phyloP scores from a whole-genome alignment of 2,797 vertebrate species.

The Scolopax bukidnonensis region DNA sequence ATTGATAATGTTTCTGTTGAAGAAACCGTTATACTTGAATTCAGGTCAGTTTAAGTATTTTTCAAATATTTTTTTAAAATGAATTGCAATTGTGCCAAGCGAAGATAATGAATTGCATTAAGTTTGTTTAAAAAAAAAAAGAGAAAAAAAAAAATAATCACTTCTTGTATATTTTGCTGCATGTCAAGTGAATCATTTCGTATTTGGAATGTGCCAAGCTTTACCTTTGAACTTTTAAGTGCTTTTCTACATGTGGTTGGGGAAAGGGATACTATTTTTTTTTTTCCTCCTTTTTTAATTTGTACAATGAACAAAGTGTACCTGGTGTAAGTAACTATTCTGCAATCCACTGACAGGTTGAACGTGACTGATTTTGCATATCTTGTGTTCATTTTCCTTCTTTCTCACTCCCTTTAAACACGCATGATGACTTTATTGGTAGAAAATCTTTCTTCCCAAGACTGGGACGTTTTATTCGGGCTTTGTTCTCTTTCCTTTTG shows the following conservation, averaged over 20 bases:
- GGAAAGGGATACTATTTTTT: constrained; percentile 74
- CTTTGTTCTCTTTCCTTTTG: constrained; percentile 34
- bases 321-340: constrained; percentile 74
- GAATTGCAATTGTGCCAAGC: constrained; percentile 87
- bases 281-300: constrained; percentile 78
- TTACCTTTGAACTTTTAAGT: constrained; percentile 82
- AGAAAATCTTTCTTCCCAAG: constrained; percentile 45
- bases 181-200: constrained; percentile 90
- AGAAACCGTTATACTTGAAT: constrained; percentile 97
- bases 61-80: constrained; percentile 86
- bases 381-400: constrained; percentile 86
- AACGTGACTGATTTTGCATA: constrained; percentile 89
- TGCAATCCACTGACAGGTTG: constrained; percentile 70
- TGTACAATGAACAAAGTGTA: constrained; percentile 77
- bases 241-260: constrained; percentile 79
- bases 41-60: constrained; percentile 93
- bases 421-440: neutral
- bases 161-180: constrained; percentile 88
- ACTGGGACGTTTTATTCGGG: constrained; percentile 23
- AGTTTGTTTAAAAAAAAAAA: constrained; percentile 79
- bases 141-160: constrained; percentile 68
- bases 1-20: constrained; percentile 90
- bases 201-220: constrained; percentile 85
- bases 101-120: constrained; percentile 79
- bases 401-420: constrained; percentile 54